phyloP scores from a whole-genome alignment of 2,888 invertebrate species.

The Zeuzera pyrina region DNA sequence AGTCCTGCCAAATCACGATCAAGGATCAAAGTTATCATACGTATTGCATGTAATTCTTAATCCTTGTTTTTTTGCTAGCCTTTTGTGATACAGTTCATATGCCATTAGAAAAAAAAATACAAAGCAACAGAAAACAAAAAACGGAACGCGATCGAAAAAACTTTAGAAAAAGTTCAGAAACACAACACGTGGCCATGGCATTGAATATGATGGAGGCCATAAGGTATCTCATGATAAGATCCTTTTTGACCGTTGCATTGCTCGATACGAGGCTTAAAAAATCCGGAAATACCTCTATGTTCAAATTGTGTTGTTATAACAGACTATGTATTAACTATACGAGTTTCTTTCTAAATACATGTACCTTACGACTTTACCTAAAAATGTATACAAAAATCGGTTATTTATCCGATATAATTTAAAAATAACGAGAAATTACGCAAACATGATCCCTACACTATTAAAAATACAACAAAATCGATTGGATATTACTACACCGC shows the following conservation, averaged over 20 bases:
- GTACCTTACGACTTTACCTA: not conserved
- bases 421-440: not conserved
- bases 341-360: too few relatives aligned
- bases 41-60: conserved; percentile 9
- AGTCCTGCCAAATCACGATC: too few relatives aligned
- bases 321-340: too few relatives aligned
- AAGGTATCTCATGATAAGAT: not conserved
- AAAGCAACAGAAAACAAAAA: conserved; percentile 26
- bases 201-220: not conserved
- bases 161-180: conserved; percentile 25
- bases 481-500: conserved; percentile 39
- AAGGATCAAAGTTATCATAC: conserved; percentile 6
- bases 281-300: too few relatives aligned
- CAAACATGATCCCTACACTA: too few relatives aligned
- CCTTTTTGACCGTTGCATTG: too few relatives aligned
- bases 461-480: conserved; percentile 29
- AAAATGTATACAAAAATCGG: not conserved
- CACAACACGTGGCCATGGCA: conserved; percentile 37
- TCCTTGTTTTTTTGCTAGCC: conserved; percentile 11
- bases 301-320: too few relatives aligned
- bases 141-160: conserved; percentile 22
- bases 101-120: conserved; percentile 26
- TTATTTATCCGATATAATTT: not conserved
- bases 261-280: too few relatives aligned
- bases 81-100: conserved; percentile 34